Percentiles rank a stretch among this genome's conserved stretches.
Evolutionary conservation across 1,140 invertebrate species (phyloP).

Genomic region (Trichonephila clavipes): DNA sequence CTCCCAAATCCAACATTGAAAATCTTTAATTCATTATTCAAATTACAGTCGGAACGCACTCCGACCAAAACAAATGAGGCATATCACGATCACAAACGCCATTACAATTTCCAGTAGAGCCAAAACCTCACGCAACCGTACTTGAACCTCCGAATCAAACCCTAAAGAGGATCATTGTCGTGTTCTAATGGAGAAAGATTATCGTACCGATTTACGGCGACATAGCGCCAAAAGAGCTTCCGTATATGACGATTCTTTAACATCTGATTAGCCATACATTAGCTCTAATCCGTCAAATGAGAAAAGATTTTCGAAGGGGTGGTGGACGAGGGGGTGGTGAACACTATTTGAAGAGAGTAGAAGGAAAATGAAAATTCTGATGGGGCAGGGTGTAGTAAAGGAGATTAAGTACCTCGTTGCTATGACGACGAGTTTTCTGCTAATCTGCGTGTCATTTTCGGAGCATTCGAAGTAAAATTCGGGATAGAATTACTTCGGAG

Average conservation of each 20-base stretch:
- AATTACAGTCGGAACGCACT: not conserved
- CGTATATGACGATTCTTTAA: not conserved
- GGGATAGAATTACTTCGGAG: not conserved
- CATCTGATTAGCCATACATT: constrained; percentile 71
- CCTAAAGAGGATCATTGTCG: constrained; percentile 34
- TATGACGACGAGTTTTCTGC: constrained; percentile 9
- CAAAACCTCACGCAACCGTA: not conserved
- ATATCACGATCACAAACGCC: constrained; percentile 30
- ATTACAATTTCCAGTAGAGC: not conserved
- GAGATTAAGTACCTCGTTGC: constrained; percentile 18
- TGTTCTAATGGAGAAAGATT: constrained; percentile 48
- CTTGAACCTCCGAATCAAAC: not conserved
- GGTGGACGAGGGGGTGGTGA: not conserved
- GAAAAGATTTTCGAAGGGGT: constrained; percentile 19
- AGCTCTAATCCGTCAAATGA: constrained; percentile 55
- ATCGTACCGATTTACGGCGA: not conserved
- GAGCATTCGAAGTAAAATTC: constrained; percentile 26
- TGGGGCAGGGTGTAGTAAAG: constrained; percentile 8
- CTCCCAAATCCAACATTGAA: not conserved
- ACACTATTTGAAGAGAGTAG: not conserved
- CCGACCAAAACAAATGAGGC: constrained; percentile 38
- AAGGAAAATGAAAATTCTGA: constrained; percentile 48
- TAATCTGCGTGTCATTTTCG: constrained; percentile 40
- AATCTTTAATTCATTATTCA: constrained; percentile 42
- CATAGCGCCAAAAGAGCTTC: not conserved